Conservation (phyloP, 2,113 vertebrate genomes). For the Hiodon alosoides region DNA sequence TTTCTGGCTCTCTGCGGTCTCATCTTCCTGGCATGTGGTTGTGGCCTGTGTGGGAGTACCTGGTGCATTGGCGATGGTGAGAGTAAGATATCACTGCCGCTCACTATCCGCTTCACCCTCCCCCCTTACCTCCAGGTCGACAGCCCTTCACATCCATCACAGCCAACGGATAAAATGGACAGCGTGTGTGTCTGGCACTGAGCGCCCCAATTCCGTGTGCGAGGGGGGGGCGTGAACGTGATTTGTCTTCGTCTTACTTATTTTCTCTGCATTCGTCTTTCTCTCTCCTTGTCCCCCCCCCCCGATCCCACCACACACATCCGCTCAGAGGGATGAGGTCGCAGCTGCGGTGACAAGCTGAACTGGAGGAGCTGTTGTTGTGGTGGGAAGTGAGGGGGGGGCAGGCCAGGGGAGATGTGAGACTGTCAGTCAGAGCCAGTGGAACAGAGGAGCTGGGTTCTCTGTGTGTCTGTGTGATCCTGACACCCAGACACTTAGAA, state of each 20-base stretch:
- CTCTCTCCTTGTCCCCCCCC: not conserved
- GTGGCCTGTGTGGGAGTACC: not conserved
- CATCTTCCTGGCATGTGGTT: not conserved
- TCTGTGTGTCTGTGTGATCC: not conserved
- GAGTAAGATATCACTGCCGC: conserved; percentile 8
- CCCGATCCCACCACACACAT: too few species aligned
- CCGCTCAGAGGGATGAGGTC: conserved; percentile 36
- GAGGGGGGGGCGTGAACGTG: too few species aligned
- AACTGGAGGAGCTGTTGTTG: conserved; percentile 14
- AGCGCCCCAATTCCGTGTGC: too few species aligned
- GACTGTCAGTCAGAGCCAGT: conserved; percentile 45
- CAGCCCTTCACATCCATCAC: too few species aligned
- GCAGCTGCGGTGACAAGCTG: conserved; percentile 24
- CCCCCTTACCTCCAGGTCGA: not conserved
- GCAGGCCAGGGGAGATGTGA: conserved; percentile 22
- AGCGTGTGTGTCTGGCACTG: too few species aligned
- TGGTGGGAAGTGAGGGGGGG: conserved; percentile 14
- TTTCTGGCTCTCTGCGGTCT: not conserved
- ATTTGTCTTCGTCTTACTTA: too few species aligned
- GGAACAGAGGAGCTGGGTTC: not conserved
- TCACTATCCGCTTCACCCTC: too few species aligned
- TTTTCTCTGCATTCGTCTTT: not conserved
- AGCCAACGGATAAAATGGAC: too few species aligned
- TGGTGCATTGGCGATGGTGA: not conserved
- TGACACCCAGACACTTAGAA: not conserved